Evolutionary conservation across 2,888 invertebrate genomes (phyloP).

Genomic region (Heliconius erato): DNA sequence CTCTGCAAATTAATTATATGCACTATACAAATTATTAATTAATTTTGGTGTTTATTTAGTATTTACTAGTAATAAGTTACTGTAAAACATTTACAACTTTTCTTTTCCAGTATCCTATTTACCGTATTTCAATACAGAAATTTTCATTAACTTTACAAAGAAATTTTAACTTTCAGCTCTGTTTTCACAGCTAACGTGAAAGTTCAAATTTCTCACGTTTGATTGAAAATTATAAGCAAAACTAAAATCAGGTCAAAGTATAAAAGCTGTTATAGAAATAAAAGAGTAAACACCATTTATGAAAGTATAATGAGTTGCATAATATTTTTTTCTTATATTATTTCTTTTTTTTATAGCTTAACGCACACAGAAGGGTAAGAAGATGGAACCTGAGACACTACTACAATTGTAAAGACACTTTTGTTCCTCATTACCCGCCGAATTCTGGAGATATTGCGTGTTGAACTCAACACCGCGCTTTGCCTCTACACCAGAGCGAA

Average conservation of each 20-base stretch:
- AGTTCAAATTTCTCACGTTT: conserved; percentile 5
- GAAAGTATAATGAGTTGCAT: not conserved
- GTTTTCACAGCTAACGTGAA: not conserved
- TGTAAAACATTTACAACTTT: not conserved
- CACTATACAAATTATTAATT: too few relatives aligned
- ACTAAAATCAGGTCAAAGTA: conserved; percentile 11
- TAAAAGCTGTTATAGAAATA: conserved; percentile 2
- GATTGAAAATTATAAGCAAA: conserved; percentile 9
- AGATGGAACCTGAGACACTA: too few relatives aligned
- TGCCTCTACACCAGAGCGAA: too few relatives aligned
- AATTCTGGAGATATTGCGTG: too few relatives aligned
- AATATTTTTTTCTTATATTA: not conserved
- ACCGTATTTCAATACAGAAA: conserved; percentile 35
- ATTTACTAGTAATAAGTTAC: not conserved
- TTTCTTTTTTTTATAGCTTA: not conserved
- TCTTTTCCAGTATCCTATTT: not conserved
- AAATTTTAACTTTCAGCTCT: conserved; percentile 35
- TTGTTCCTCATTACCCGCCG: too few relatives aligned
- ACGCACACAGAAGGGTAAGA: too few relatives aligned
- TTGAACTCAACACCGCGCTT: too few relatives aligned
- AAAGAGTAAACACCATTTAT: not conserved
- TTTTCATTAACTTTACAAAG: conserved; percentile 21
- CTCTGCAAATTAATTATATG: too few relatives aligned
- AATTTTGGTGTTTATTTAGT: too few relatives aligned
- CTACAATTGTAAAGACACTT: too few relatives aligned